phyloP scores from a whole-genome alignment of 2,113 vertebrate species.

The Dascyllus trimaculatus region DNA sequence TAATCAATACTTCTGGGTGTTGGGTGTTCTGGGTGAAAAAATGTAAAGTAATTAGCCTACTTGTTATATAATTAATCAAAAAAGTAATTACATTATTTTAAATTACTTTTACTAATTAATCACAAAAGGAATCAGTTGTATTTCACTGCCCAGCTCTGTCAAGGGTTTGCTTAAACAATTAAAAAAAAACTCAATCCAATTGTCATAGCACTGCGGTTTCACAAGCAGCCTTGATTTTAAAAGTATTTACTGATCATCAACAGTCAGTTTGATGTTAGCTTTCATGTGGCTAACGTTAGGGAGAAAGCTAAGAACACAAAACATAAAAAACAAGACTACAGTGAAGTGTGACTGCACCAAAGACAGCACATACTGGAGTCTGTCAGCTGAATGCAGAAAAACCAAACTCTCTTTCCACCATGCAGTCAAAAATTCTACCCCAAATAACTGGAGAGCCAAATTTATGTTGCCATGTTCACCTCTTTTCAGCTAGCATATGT shows the following conservation, averaged over 20 bases:
- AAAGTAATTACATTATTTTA: neutral
- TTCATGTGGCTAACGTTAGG: neutral
- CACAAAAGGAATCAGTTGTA: neutral
- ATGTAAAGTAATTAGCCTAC: neutral
- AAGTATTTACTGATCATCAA: neutral
- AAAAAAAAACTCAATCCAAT: neutral
- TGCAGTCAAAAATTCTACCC: neutral
- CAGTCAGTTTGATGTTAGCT: neutral
- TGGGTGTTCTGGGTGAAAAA: neutral
- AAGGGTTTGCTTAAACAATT: neutral
- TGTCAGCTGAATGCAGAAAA: neutral
- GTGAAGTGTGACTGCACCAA: neutral
- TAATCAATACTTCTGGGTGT: neutral
- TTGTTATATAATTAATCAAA: neutral
- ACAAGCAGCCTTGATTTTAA: neutral
- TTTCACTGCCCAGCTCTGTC: neutral
- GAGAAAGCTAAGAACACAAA: neutral
- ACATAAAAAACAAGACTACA: neutral
- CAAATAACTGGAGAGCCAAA: neutral
- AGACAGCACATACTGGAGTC: neutral
- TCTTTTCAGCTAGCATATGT: neutral
- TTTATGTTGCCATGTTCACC: neutral
- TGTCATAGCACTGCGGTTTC: neutral
- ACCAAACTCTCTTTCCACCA: too few species aligned
- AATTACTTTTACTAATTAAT: conserved; percentile 12